Conservation (phyloP, 2,113 vertebrate species). For the Nycticebus coucang region DNA sequence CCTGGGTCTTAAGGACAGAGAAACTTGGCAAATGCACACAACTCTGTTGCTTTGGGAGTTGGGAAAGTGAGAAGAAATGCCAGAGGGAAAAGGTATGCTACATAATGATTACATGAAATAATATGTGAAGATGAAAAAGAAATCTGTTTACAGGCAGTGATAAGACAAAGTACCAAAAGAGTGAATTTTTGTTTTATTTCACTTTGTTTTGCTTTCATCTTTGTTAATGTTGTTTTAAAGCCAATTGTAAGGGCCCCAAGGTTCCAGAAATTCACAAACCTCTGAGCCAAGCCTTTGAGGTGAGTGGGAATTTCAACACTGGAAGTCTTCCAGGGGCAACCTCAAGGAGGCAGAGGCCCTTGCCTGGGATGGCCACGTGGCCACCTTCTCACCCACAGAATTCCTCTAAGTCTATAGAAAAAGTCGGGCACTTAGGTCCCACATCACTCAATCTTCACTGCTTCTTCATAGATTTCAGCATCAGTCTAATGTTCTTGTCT, state of each 20-base stretch:
- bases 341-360: background rate
- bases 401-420: background rate
- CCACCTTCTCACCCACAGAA: accelerated
- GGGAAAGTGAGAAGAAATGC: background rate
- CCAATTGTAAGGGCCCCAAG: background rate
- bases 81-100: background rate
- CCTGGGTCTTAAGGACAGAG: background rate
- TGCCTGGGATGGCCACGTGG: accelerated
- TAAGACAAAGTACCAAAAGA: background rate
- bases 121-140: background rate
- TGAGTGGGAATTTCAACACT: accelerated
- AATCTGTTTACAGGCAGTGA: background rate
- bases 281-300: background rate
- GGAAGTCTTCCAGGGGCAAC: background rate
- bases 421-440: background rate
- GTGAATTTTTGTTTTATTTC: background rate
- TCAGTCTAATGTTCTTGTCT: background rate
- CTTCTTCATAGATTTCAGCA: background rate
- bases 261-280: background rate
- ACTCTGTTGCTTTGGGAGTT: accelerated
- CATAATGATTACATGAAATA: background rate
- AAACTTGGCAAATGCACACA: background rate
- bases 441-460: background rate
- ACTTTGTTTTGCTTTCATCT: slow-evolving; percentile 17
- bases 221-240: background rate